phyloP scores from a whole-genome alignment of 2,888 invertebrate genomes.

The Andrena haemorrhoa region DNA sequence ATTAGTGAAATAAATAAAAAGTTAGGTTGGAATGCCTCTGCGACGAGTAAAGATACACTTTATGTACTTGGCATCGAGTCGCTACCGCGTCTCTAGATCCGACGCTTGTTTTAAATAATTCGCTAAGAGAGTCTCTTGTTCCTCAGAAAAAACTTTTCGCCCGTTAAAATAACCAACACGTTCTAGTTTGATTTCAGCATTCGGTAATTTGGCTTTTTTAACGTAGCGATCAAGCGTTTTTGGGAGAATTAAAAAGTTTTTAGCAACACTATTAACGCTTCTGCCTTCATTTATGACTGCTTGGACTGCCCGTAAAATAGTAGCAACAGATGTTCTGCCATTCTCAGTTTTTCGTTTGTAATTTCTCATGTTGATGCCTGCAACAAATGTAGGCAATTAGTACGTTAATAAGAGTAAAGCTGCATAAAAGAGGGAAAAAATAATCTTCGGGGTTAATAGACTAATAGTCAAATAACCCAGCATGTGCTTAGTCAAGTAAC shows the following conservation, averaged over 20 bases:
- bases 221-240: slow-evolving; percentile 2
- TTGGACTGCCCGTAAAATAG: not conserved
- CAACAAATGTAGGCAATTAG: not conserved
- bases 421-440: not conserved
- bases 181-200: not conserved
- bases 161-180: slow-evolving; percentile 7
- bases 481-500: not conserved
- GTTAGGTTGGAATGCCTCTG: no score
- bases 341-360: not conserved
- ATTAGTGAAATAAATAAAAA: no score
- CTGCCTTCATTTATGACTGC: not conserved
- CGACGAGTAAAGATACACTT: no score
- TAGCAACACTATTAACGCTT: not conserved
- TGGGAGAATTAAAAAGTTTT: not conserved
- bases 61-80: no score
- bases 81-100: no score
- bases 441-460: not conserved
- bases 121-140: no score
- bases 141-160: not conserved
- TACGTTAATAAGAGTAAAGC: not conserved
- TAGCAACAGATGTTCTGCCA: not conserved
- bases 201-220: not conserved
- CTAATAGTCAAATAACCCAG: not conserved
- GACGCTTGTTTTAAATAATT: no score
- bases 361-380: not conserved